Conservation (phyloP, 2,888 invertebrate genomes). For the Drosophila diplacantha region DNA sequence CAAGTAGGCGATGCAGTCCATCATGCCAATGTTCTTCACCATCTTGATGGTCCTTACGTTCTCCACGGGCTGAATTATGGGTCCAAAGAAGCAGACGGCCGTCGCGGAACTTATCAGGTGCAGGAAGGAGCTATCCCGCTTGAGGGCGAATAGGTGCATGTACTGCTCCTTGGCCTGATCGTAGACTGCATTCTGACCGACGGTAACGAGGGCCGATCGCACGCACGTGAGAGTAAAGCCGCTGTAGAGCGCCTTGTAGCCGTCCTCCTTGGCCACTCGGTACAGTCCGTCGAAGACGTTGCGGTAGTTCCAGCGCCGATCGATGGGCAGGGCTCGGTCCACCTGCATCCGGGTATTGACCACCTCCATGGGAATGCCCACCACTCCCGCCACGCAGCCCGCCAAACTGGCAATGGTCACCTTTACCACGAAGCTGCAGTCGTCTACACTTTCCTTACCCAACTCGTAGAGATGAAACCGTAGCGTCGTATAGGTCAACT, state of each 20-base stretch:
- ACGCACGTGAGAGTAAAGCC: conserved; percentile 20
- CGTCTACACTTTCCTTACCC: conserved; percentile 38
- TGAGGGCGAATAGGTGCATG: conserved; percentile 1
- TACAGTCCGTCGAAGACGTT: conserved; percentile 43
- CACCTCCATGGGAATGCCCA: conserved; percentile 48
- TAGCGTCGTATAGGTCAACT: conserved; percentile 42
- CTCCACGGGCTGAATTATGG: conserved; percentile 46
- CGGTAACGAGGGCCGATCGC: conserved; percentile 20
- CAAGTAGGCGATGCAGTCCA: conserved; percentile 7
- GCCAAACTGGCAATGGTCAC: conserved; percentile 39
- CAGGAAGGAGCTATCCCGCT: conserved; percentile 31
- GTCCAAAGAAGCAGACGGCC: conserved; percentile 40
- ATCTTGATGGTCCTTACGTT: conserved; percentile 44
- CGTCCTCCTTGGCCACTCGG: conserved; percentile 30
- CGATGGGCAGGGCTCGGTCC: conserved; percentile 27
- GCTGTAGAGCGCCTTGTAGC: conserved; percentile 30
- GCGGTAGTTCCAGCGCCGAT: conserved; percentile 30
- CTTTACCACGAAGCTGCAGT: conserved; percentile 23
- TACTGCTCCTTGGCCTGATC: conserved; percentile 46
- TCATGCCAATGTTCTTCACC: conserved; percentile 1
- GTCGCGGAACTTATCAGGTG: conserved; percentile 47
- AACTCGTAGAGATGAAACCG: conserved; percentile 44
- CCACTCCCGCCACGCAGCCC: conserved; percentile 22
- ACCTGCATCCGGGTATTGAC: conserved; percentile 53
- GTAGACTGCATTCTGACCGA: conserved; percentile 49